Evolutionary conservation across 2,797 vertebrate genomes (phyloP).

Genomic region (Oreortyx pictus): DNA sequence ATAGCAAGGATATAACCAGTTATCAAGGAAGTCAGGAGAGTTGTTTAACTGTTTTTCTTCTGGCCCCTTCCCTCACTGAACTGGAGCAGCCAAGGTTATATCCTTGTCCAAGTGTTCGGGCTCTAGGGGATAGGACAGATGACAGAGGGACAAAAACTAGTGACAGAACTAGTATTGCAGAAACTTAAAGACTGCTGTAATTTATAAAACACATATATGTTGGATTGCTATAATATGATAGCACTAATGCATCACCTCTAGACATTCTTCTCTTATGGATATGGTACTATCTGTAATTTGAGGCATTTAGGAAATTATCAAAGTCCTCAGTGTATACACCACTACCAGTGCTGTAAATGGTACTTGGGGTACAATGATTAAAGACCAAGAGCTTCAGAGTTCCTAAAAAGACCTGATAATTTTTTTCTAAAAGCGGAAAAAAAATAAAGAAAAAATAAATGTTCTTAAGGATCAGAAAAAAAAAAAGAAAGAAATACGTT

Average conservation of each 20-base stretch:
- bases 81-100: background rate
- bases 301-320: background rate
- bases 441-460: too few relatives aligned
- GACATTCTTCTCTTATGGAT: background rate
- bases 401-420: background rate
- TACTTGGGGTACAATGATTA: background rate
- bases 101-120: background rate
- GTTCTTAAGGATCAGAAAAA: background rate
- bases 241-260: background rate
- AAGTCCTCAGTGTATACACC: background rate
- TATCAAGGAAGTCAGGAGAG: background rate
- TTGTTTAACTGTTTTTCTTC: too few relatives aligned
- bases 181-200: background rate
- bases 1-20: background rate
- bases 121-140: background rate
- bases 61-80: background rate
- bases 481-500: background rate
- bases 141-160: background rate
- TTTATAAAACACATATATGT: background rate
- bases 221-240: background rate
- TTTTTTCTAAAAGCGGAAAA: background rate
- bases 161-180: background rate
- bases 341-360: background rate
- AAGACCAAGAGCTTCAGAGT: background rate
- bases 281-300: background rate